Conservation (phyloP, 1,140 invertebrate species). For the Medauroidea extradentata region DNA sequence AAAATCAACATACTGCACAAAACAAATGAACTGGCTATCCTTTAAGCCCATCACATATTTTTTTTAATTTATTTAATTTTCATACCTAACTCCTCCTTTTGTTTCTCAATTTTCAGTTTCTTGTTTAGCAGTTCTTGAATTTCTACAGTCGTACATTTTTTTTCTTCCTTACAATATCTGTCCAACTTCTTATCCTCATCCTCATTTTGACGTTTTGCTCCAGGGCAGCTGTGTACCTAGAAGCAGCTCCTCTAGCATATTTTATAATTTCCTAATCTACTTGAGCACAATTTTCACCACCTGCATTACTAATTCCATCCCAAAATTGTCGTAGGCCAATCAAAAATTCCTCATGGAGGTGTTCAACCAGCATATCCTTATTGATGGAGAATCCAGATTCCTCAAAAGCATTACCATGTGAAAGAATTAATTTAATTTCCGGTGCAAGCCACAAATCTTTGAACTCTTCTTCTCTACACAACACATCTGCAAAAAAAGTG, state of each 20-base stretch:
- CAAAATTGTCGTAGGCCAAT: constrained; percentile 19
- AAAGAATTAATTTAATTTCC: constrained; percentile 18
- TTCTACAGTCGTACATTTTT: no score
- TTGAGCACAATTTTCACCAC: background rate
- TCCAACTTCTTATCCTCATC: no score
- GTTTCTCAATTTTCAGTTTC: constrained; percentile 42
- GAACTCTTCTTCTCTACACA: background rate
- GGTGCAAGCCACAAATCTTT: constrained; percentile 8
- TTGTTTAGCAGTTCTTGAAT: constrained; percentile 9
- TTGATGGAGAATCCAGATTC: constrained; percentile 22
- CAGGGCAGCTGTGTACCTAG: no score
- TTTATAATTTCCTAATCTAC: no score
- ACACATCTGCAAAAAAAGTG: constrained; percentile 16
- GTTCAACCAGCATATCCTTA: constrained; percentile 18
- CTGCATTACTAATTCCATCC: constrained; percentile 13
- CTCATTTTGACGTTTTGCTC: no score
- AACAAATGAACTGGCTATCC: no score
- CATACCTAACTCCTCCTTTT: constrained; percentile 16
- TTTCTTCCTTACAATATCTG: no score
- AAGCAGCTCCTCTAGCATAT: no score
- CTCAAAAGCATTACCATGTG: constrained; percentile 17
- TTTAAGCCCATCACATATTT: no score
- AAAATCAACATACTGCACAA: no score
- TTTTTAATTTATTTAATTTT: constrained; percentile 14
- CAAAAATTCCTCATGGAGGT: constrained; percentile 17